A percentile compares a stretch with the other conserved stretches of the same genome.
phyloP scores from a whole-genome alignment of 2,113 vertebrate genomes.

The Thamnophis sirtalis region DNA sequence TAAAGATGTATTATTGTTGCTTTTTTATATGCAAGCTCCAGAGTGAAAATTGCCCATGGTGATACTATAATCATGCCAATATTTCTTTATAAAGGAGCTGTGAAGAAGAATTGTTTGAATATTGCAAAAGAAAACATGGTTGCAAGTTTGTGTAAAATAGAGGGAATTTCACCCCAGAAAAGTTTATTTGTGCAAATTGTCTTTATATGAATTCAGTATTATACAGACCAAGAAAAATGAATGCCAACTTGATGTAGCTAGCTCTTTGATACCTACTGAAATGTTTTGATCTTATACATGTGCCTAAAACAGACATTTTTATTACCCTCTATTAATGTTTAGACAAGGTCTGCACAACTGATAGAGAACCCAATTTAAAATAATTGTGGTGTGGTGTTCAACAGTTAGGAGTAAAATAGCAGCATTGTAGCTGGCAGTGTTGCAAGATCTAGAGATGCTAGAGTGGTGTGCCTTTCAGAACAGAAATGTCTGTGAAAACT shows the following conservation, averaged over 20 bases:
- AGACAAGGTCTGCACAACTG: not conserved
- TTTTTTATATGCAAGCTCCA: not conserved
- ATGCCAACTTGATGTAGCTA: constrained; percentile 43
- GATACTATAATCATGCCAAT: not conserved
- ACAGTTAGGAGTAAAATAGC: not conserved
- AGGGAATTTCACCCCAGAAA: constrained; percentile 7
- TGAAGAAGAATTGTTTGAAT: not conserved
- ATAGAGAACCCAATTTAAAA: not conserved
- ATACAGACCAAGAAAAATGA: constrained; percentile 44
- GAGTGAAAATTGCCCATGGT: not conserved
- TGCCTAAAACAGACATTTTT: constrained; percentile 51
- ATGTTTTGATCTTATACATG: constrained; percentile 44
- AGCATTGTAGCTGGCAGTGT: not conserved
- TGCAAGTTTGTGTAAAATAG: constrained; percentile 13
- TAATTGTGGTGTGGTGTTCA: not conserved
- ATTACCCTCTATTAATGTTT: constrained; percentile 48
- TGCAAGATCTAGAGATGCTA: not conserved
- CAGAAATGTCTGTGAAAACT: not conserved
- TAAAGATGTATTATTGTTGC: not conserved
- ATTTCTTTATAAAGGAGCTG: not conserved
- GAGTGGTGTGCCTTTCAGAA: not conserved
- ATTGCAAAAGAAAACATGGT: constrained; percentile 19
- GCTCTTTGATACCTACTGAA: constrained; percentile 20
- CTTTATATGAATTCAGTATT: constrained; percentile 32
- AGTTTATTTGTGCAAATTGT: constrained; percentile 43